Base-by-base conservation (phyloP, 1,140 invertebrate genomes). In the Andrena cerasifolii region DNA sequence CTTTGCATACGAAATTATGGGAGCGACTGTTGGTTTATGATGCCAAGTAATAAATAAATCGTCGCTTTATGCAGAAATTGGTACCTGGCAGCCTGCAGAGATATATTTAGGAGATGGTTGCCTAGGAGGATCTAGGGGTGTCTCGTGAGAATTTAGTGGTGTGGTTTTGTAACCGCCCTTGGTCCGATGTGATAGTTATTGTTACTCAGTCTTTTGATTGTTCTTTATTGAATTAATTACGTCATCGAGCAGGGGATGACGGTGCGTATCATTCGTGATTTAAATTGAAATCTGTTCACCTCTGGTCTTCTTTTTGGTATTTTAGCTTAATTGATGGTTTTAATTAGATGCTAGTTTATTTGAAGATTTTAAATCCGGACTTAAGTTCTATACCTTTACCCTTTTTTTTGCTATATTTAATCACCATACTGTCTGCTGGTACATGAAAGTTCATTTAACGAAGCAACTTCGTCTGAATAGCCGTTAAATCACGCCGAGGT, bases 1-100 rank as follows among this genome's bases (percentile, higher is more conserved):
- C 21, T 10, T 47, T 78, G 82, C 82, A 85, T 79, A 78, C 51
- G 65, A 81, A 80, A 84, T 74, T 72, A 58, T 81, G 82, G 28
- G 78, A 77, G 66, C 49, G 2, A 0, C 1, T 2, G 3, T 58
- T 28, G 12, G 18, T 45, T 21, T 10, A 18, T 14, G 18, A 12
- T 7, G 31, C 12, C 28, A 26, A 21, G 63, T 28, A 56, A 24
- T 18, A 49, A 68, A 76, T 45, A 54, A 47, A 58, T 58, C 53
- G 21, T 26, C 8, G 28, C 28, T 58, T 68, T 68, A 58, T 68
- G 49, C 47, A 54, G 14, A 6, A 7, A 5, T 31, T 53, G 26
- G 28, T 24, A 36, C 24, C 31, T 6, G 28, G 5, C 31, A 47
- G 28, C 1, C 16, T 47, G 36, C 31, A 47, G 40, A 33, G 14